phyloP scores from a whole-genome alignment of 2,113 vertebrate species.

The Python bivittatus region DNA sequence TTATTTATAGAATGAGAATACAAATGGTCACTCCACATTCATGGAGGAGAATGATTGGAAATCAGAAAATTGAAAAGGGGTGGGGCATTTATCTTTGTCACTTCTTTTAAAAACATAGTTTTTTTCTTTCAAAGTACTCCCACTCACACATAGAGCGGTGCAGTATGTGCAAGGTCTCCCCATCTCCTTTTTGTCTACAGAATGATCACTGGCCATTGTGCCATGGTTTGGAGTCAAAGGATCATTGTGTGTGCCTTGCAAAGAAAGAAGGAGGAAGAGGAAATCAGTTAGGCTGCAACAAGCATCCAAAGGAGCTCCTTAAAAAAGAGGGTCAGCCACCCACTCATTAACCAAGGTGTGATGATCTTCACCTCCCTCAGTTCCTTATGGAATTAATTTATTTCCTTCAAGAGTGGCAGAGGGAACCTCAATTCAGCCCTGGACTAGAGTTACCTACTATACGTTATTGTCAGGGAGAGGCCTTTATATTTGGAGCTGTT shows the following conservation, averaged over 20 bases:
- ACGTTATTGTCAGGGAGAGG: neutral
- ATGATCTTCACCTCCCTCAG: neutral
- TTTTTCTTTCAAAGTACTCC: neutral
- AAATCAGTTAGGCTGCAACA: neutral
- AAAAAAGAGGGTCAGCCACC: neutral
- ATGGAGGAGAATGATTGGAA: neutral
- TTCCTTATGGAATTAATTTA: neutral
- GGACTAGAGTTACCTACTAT: neutral
- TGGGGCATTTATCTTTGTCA: neutral
- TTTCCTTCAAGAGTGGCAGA: neutral
- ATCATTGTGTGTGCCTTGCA: neutral
- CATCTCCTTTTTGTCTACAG: neutral
- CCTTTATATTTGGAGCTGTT: neutral
- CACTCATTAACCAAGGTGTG: neutral
- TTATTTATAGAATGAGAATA: neutral
- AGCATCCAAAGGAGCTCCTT: neutral
- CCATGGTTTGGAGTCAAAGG: neutral
- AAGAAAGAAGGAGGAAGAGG: neutral
- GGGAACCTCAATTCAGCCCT: neutral
- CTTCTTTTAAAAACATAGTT: neutral
- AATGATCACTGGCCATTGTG: neutral
- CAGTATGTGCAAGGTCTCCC: neutral
- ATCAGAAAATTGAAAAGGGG: neutral
- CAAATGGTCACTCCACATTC: neutral
- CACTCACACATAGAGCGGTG: neutral